Evolutionary conservation across 2,888 invertebrate species (phyloP), one percentile per base, ranked within the genome.

Genomic region (Drosophila paucipuncta): DNA sequence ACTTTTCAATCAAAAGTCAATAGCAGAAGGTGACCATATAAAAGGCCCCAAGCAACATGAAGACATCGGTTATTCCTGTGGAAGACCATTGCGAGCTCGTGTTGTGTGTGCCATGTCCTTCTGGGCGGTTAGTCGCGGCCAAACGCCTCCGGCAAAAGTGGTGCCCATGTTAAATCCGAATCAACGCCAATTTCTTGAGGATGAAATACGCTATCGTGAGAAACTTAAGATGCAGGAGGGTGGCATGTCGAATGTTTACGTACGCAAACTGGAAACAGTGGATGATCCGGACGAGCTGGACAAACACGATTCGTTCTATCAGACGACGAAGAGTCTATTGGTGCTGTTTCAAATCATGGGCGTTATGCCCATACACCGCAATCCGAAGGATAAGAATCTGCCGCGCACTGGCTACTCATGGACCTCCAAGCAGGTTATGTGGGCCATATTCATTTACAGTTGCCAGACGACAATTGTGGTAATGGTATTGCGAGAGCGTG

Each of bases 291-390:
- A 94, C 1, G 92, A 96, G 0, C 91, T 96, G 78, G 96, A 96
- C 74, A 93, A 95, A 69, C 95, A 96, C 68, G 96, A 96, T 89
- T 95, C 95, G 66, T 96, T 96, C 87, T 96, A 96, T 86, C 93
- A 95, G 22, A 96, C 95, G 0, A 96, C 96, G 0, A 96, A 96
- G 91, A 96, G 96, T 83, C 92, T 96, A 52, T 91, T 96, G 75
- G 95, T 96, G 0, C 93, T 96, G 6, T 96, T 96, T 85, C 96
- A 96, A 92, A 95, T 96, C 50, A 96, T 96, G 96, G 96, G 96
- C 4, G 94, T 96, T 0, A 96, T 96, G 96, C 96, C 96, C 0
- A 95, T 96, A 50, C 95, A 96, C 94, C 94, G 96, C 52, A 95
- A 95, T 55, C 94, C 95, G 4, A 94, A 94, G 83, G 93, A 93